phyloP scores from a whole-genome alignment of 2,888 invertebrate species.

The Megamerina dolium region DNA sequence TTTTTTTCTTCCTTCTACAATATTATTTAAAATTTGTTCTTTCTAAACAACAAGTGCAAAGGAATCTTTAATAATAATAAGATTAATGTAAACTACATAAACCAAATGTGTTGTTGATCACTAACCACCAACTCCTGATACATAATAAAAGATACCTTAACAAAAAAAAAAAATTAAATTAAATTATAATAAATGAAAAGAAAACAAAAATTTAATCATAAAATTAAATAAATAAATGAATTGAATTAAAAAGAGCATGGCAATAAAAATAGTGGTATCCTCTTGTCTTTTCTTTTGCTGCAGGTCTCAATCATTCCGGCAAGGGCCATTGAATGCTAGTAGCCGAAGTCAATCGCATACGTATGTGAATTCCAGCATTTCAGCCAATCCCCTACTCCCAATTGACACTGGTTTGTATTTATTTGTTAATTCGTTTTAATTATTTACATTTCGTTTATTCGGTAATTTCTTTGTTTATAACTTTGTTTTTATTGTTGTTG shows the following conservation, averaged over 20 bases:
- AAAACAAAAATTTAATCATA: conserved; percentile 15
- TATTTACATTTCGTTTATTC: conserved; percentile 32
- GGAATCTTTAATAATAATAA: too few species aligned
- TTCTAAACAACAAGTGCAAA: too few species aligned
- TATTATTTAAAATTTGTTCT: too few species aligned
- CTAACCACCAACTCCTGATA: too few species aligned
- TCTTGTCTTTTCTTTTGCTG: conserved; percentile 52
- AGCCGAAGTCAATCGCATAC: conserved; percentile 55
- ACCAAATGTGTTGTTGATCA: too few species aligned
- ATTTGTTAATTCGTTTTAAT: conserved; percentile 36
- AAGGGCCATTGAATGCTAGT: conserved; percentile 54
- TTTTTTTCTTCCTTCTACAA: too few species aligned
- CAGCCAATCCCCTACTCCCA: conserved; percentile 90
- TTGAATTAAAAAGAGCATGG: conserved; percentile 34
- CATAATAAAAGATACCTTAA: conserved; percentile 14
- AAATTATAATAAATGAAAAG: conserved; percentile 14
- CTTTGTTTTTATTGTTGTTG: conserved; percentile 22
- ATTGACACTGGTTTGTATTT: conserved; percentile 66
- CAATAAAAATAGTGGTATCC: conserved; percentile 47
- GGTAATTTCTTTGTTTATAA: conserved; percentile 30
- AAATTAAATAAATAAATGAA: conserved; percentile 19
- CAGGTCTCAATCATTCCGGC: conserved; percentile 94
- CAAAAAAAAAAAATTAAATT: conserved; percentile 9
- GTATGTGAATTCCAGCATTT: conserved; percentile 81
- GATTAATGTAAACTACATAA: too few species aligned